phyloP scores from a whole-genome alignment of 1,140 invertebrate species.

The Pseudomyrmex dendroicus region DNA sequence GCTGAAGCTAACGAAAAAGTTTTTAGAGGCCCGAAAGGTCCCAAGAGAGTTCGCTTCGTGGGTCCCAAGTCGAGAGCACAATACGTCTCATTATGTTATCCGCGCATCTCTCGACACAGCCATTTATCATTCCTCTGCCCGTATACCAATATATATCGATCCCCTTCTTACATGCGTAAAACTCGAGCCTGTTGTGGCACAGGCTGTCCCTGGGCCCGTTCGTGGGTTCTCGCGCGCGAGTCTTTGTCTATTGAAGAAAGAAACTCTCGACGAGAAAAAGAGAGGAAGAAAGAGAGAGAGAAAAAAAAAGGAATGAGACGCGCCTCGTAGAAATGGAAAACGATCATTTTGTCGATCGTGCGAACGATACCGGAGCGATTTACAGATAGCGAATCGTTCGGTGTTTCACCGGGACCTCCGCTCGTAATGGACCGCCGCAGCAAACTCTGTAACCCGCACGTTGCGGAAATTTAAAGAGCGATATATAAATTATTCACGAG shows the following conservation, averaged over 20 bases:
- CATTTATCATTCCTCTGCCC: conserved; percentile 78
- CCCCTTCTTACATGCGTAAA: conserved; percentile 69
- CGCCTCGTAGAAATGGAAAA: conserved; percentile 61
- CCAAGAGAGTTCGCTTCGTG: conserved; percentile 62
- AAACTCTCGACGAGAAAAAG: conserved; percentile 35
- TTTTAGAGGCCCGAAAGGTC: conserved; percentile 52
- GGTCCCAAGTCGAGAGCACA: conserved; percentile 71
- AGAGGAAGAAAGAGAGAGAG: no score
- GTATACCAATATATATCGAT: conserved; percentile 74
- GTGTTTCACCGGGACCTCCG: conserved; percentile 25
- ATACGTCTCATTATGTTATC: conserved; percentile 81
- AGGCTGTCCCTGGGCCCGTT: conserved; percentile 36
- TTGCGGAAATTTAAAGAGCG: background rate
- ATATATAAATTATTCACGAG: conserved; percentile 36
- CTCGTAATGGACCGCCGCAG: conserved; percentile 23
- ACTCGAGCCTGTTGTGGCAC: conserved; percentile 42
- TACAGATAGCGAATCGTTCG: conserved; percentile 57
- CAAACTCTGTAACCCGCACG: conserved; percentile 12
- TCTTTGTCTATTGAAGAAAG: conserved; percentile 68
- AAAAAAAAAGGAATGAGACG: background rate
- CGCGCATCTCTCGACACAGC: conserved; percentile 77
- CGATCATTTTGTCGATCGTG: conserved; percentile 63
- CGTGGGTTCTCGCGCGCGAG: conserved; percentile 22
- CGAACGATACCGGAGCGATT: conserved; percentile 62
- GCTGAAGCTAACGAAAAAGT: conserved; percentile 47